phyloP scores from a whole-genome alignment of 2,888 invertebrate genomes.

The Limnephilus marmoratus region DNA sequence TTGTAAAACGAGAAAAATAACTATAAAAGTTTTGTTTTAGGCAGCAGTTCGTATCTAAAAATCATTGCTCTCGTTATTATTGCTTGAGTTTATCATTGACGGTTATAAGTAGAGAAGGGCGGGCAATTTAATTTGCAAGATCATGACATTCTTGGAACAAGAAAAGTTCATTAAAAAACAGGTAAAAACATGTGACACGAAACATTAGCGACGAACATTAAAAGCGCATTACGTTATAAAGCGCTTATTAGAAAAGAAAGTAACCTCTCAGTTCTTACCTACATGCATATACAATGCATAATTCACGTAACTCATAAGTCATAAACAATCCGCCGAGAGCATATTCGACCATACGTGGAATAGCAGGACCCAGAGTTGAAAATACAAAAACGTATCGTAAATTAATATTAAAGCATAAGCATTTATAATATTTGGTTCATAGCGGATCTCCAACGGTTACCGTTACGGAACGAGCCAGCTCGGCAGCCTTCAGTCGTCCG shows the following conservation, averaged over 20 bases:
- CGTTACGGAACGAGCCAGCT: constrained; percentile 47
- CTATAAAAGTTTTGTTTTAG: not conserved
- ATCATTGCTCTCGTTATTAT: not conserved
- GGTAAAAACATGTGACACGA: not conserved
- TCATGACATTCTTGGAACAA: not conserved
- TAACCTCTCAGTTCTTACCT: not conserved
- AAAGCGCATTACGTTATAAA: not conserved
- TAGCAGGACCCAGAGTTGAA: constrained; percentile 23
- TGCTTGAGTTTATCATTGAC: not conserved
- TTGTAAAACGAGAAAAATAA: not conserved
- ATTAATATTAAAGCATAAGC: constrained; percentile 40
- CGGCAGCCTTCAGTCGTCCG: not conserved
- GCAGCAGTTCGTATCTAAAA: not conserved
- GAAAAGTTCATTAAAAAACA: not conserved
- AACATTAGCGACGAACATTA: not conserved
- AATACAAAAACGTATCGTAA: constrained; percentile 16
- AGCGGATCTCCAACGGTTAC: constrained; percentile 54
- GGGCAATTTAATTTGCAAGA: not conserved
- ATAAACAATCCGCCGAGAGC: not conserved
- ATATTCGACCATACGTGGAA: not conserved
- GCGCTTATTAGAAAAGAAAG: not conserved
- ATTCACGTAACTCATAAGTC: not conserved
- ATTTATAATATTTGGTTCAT: constrained; percentile 58
- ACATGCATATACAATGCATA: not conserved
- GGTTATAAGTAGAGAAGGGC: not conserved